Conservation (phyloP, 2,888 invertebrate genomes). For the Formica aserva region DNA sequence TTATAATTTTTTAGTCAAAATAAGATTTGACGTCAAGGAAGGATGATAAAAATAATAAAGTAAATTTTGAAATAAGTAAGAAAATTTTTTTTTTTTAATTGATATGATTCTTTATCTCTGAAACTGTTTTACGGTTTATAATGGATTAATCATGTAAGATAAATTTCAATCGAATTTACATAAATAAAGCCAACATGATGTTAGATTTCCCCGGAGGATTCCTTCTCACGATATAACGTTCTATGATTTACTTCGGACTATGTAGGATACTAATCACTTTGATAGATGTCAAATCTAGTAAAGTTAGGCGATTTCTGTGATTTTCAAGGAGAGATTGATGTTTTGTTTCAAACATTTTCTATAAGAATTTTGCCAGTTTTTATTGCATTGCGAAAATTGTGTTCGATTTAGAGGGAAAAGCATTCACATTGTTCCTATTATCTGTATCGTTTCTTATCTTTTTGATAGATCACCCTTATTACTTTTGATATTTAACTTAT, state of each 20-base stretch:
- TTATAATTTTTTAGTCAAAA: background rate
- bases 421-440: background rate
- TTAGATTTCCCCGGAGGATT: slow-evolving; percentile 14
- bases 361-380: slow-evolving; percentile 1
- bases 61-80: background rate
- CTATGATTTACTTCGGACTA: background rate
- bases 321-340: background rate
- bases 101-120: background rate
- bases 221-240: slow-evolving; percentile 17
- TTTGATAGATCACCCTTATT: background rate
- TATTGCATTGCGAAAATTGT: background rate
- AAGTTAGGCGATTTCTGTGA: slow-evolving; percentile 11
- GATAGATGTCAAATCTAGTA: slow-evolving; percentile 11
- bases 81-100: background rate
- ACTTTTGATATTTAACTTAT: slow-evolving; percentile 7
- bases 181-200: background rate
- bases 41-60: background rate
- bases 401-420: background rate
- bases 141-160: slow-evolving; percentile 17
- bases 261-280: background rate
- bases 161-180: slow-evolving; percentile 25
- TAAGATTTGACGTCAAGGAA: background rate
- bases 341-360: background rate
- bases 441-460: background rate
- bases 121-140: slow-evolving; percentile 24